phyloP scores from a whole-genome alignment of 2,113 vertebrate genomes.

The Smithornis capensis region DNA sequence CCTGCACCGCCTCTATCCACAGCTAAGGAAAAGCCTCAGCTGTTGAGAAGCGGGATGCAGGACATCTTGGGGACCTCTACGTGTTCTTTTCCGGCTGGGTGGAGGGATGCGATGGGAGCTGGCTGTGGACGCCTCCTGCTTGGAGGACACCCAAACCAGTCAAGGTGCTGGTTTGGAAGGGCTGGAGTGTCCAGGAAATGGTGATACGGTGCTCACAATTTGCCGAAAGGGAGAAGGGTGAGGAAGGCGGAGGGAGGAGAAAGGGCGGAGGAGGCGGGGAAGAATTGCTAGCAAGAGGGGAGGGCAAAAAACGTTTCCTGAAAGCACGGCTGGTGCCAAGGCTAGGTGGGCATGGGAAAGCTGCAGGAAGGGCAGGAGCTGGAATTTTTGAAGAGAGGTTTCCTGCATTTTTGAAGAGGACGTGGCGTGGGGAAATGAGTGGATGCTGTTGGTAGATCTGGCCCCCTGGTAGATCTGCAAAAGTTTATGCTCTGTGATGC shows the following conservation, averaged over 20 bases:
- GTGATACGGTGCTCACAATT: too few species aligned
- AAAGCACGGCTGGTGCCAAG: background rate
- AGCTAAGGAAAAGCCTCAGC: background rate
- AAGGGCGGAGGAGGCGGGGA: fast-evolving
- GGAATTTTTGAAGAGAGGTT: background rate
- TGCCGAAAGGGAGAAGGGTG: background rate
- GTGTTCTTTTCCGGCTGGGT: background rate
- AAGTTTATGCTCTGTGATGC: background rate
- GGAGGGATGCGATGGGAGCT: background rate
- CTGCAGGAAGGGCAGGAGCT: background rate
- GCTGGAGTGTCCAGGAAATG: background rate
- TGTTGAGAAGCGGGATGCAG: background rate
- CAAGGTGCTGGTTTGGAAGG: background rate
- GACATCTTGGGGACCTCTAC: fast-evolving
- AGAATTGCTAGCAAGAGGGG: background rate
- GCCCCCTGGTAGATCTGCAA: background rate
- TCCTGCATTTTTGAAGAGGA: background rate
- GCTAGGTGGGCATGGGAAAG: background rate
- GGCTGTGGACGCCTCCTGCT: background rate
- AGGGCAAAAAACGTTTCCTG: background rate
- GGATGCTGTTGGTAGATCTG: background rate
- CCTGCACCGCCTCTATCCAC: fast-evolving
- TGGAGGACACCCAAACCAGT: background rate
- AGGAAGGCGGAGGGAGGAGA: background rate
- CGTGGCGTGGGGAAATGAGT: fast-evolving